Evolutionary conservation across 2,888 invertebrate species (phyloP).

Genomic region (Cyaniris semiargus): DNA sequence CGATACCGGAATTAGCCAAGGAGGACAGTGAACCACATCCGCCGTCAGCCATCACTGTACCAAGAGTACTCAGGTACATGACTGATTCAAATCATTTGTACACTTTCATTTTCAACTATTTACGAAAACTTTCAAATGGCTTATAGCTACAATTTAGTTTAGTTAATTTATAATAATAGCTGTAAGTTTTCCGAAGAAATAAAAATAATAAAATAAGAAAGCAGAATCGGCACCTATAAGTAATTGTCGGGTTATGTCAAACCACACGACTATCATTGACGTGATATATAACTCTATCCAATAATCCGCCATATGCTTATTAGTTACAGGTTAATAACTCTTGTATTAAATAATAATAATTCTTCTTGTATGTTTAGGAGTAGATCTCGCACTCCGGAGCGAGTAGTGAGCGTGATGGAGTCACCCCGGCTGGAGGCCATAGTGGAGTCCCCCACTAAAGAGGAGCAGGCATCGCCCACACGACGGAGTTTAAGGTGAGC

Average conservation of each 20-base stretch:
- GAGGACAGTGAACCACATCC: constrained; percentile 51
- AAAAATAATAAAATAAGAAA: no score
- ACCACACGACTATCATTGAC: no score
- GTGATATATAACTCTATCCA: no score
- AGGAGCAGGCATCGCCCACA: constrained; percentile 42
- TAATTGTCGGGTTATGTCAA: no score
- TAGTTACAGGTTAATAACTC: no score
- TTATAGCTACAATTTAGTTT: no score
- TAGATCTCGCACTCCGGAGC: constrained; percentile 64
- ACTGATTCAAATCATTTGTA: constrained; percentile 8
- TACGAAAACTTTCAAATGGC: not conserved
- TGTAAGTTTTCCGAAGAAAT: no score
- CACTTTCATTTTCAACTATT: not conserved
- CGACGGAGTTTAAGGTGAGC: constrained; percentile 44
- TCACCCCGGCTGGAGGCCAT: constrained; percentile 60
- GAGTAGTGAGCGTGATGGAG: constrained; percentile 52
- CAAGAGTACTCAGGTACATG: constrained; percentile 53
- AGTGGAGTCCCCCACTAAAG: constrained; percentile 58
- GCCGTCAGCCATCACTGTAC: constrained; percentile 47
- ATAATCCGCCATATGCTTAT: no score
- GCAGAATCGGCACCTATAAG: no score
- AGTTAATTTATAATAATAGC: no score
- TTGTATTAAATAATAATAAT: not conserved
- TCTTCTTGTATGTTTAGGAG: constrained; percentile 46
- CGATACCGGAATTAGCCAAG: constrained; percentile 61